Base-by-base conservation (phyloP, 2,888 invertebrate genomes). In the Parnassius glacialis region DNA sequence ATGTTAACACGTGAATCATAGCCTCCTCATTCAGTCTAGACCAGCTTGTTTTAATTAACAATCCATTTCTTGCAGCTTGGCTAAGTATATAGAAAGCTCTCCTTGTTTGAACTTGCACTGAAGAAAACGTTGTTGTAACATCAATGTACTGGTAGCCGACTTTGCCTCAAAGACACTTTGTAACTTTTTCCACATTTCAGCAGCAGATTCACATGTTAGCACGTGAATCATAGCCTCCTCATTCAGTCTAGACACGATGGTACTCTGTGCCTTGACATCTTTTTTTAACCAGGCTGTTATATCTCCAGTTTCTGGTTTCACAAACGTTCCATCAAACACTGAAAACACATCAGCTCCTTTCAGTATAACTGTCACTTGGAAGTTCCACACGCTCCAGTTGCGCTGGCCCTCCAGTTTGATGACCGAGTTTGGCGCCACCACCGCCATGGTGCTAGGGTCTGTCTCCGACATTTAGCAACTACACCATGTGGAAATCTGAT, bases 381-480 rank as follows among this genome's bases (percentile, higher is more conserved):
- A 50, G 1, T 50, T 50, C 50, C 50, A 50, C 13, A 50, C 13
- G 13, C 50, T 50, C 50, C 50, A 50, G 50, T 50, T 50, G 3
- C 50, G 16, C 16, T 16, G 16, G 16, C 16, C 16, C 16, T 16
- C 16, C 16, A 16, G 16, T 16, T 16, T 16, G 16, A 16, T 16
- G 16, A 16, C 16, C 16, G 16, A 16, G 16, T 1, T 16, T 16
- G 16, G 16, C 16, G 16, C 16, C 16, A 16, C 16, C 16, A 16
- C 16, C 16, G 16, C 16, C 16, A 16, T 16, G 16, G 1, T 16
- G 16, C 16, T 16, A 16, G 16, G 16, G 16, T 16, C 16, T 16
- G 16, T 16, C 16, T 16, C 16, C 16, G 16, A 16, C 16, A 16
- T 16, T 16, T 16, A 16, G 16, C 16, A 16, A 16, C 16, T 16